These are phyloP conservation scores for Colletes gigas DNA, from an alignment of 1,140 invertebrate species.

Conservation along the genomic window DNA sequence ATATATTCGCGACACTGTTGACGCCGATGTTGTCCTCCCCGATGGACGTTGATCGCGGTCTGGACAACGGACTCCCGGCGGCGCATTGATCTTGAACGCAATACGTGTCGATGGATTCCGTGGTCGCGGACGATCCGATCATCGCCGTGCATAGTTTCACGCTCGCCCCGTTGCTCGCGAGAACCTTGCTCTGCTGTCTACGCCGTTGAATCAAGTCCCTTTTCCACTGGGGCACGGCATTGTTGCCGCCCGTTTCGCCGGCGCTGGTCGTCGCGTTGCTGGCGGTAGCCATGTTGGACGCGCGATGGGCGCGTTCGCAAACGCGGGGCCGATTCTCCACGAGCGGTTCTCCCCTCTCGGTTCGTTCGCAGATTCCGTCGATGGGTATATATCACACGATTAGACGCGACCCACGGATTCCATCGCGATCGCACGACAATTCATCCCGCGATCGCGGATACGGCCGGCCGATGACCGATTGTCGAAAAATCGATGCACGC, in stretches of 20 bases:
- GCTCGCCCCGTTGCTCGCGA: conserved; percentile 71
- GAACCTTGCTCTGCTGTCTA: conserved; percentile 74
- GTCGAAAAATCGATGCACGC: conserved; percentile 37
- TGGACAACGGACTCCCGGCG: conserved; percentile 18
- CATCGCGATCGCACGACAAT: conserved; percentile 19
- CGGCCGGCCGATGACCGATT: conserved; percentile 5
- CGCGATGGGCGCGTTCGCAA: conserved; percentile 54
- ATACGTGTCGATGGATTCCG: conserved; percentile 29
- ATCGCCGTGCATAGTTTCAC: conserved; percentile 61
- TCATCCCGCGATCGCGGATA: not conserved
- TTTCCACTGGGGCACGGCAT: conserved; percentile 85
- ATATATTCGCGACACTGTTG: conserved; percentile 17
- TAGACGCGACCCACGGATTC: not conserved
- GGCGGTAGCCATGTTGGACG: conserved; percentile 71
- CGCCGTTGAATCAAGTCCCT: conserved; percentile 87
- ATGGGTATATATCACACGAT: not conserved
- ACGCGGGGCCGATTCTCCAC: conserved; percentile 24
- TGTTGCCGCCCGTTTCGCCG: conserved; percentile 52
- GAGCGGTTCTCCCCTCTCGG: no score
- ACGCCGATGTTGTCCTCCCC: conserved; percentile 27
- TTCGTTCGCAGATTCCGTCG: not conserved
- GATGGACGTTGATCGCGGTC: not conserved
- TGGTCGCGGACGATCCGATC: conserved; percentile 45
- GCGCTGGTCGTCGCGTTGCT: conserved; percentile 55
- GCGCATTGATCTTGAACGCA: conserved; percentile 35